phyloP scores from a whole-genome alignment of 2,113 vertebrate species.

The Fulica atra region DNA sequence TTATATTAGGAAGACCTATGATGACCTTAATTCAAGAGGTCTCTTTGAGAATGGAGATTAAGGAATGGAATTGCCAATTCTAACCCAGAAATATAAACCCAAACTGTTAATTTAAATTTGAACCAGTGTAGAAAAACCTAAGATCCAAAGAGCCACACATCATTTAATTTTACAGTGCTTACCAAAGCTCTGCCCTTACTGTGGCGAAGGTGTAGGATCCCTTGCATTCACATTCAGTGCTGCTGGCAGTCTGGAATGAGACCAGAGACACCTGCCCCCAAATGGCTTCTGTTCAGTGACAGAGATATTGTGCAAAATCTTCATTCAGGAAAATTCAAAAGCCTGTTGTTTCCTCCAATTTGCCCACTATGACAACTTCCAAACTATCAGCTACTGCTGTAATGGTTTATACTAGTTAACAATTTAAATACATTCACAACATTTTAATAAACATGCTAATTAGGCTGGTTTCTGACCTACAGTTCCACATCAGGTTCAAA shows the following conservation, averaged over 20 bases:
- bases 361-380: not conserved
- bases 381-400: not conserved
- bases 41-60: not conserved
- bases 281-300: not conserved
- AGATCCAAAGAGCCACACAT: not conserved
- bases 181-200: not conserved
- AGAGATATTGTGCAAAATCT: not conserved
- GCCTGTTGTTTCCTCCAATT: not conserved
- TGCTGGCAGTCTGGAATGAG: not conserved
- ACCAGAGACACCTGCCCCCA: not conserved
- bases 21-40: not conserved
- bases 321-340: not conserved
- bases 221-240: rapidly evolving
- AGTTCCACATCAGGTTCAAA: not conserved
- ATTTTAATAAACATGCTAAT: conserved; percentile 10
- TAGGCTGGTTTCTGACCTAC: not conserved
- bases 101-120: not conserved
- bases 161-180: not conserved
- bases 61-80: not conserved
- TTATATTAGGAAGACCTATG: not conserved
- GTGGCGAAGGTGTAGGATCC: not conserved
- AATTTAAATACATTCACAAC: not conserved
- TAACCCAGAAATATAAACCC: not conserved
- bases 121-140: not conserved
- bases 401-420: not conserved